phyloP scores from a whole-genome alignment of 2,888 invertebrate species.

The Drosophila merina region DNA sequence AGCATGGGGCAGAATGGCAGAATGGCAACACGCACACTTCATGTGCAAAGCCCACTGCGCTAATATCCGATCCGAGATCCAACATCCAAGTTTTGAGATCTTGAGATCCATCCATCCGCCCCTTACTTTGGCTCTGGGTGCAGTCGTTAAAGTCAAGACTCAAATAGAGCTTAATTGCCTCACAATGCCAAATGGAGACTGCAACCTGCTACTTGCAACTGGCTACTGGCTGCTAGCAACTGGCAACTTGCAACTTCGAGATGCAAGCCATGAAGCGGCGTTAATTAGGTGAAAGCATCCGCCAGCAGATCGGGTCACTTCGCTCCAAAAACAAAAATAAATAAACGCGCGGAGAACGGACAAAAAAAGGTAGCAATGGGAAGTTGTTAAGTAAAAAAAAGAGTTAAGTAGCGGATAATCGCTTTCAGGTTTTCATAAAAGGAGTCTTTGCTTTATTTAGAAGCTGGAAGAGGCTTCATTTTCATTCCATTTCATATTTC shows the following conservation, averaged over 20 bases:
- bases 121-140: slow-evolving; percentile 38
- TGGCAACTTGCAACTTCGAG: slow-evolving; percentile 20
- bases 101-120: slow-evolving; percentile 7
- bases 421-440: slow-evolving; percentile 1
- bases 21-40: slow-evolving; percentile 49
- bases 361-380: background rate
- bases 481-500: too few species aligned
- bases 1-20: too few species aligned
- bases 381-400: background rate
- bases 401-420: background rate
- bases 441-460: background rate
- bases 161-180: slow-evolving; percentile 66
- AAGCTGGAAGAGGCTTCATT: too few species aligned
- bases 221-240: slow-evolving; percentile 27
- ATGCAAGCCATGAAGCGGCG: slow-evolving; percentile 50
- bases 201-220: slow-evolving; percentile 22
- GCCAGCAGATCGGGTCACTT: slow-evolving; percentile 35
- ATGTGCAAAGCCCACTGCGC: slow-evolving; percentile 66
- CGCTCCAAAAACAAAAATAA: slow-evolving; percentile 5
- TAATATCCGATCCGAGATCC: slow-evolving; percentile 49
- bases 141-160: slow-evolving; percentile 40
- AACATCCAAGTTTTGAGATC: slow-evolving; percentile 15
- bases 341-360: background rate
- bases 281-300: slow-evolving; percentile 73
- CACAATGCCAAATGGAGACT: slow-evolving; percentile 63